phyloP scores from a whole-genome alignment of 2,888 invertebrate genomes.

The Drosophila atripex region DNA sequence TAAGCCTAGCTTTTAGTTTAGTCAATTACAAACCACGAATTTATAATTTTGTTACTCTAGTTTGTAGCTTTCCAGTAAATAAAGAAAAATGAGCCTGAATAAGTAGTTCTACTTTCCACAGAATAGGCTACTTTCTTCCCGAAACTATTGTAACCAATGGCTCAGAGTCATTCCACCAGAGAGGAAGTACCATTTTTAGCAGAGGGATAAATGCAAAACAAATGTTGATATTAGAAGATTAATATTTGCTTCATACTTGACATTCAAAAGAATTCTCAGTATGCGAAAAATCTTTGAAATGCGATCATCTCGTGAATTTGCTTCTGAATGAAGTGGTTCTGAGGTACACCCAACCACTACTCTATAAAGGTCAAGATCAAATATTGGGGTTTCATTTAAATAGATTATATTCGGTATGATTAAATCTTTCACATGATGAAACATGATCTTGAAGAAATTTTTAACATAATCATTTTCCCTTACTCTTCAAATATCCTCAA shows the following conservation, averaged over 20 bases:
- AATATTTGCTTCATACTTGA: neutral
- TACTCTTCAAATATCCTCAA: neutral
- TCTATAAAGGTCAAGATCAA: neutral
- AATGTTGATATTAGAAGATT: neutral
- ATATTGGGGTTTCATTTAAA: neutral
- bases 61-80: constrained; percentile 31
- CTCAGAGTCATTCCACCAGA: neutral
- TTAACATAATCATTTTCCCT: neutral
- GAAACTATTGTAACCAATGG: neutral
- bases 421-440: neutral
- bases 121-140: neutral
- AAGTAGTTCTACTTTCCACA: neutral
- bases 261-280: neutral
- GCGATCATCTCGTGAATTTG: neutral
- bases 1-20: constrained; percentile 24
- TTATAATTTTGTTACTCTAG: constrained; percentile 49
- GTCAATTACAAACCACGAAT: constrained; percentile 27
- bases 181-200: neutral
- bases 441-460: neutral
- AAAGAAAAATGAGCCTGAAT: constrained; percentile 6
- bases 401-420: neutral
- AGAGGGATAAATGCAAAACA: neutral
- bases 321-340: neutral
- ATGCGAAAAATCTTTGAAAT: neutral
- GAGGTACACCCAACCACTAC: neutral